phyloP scores from a whole-genome alignment of 2,113 vertebrate species.

The Siniperca chuatsi region DNA sequence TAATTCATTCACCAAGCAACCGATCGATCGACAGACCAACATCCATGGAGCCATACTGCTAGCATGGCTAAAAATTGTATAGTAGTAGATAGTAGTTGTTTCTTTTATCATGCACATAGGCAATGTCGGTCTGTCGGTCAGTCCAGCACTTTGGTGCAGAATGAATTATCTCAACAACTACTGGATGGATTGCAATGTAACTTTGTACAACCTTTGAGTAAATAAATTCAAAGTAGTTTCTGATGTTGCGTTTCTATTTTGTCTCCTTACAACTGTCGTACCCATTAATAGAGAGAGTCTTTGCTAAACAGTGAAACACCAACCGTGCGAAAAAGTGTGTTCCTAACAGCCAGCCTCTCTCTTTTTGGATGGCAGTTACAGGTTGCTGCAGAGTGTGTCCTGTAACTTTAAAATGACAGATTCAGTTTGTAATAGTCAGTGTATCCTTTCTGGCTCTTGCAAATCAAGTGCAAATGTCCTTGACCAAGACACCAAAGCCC shows the following conservation, averaged over 20 bases:
- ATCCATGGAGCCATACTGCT: no score
- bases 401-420: background rate
- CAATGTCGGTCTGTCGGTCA: background rate
- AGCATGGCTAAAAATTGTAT: no score
- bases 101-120: background rate
- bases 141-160: background rate
- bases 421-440: background rate
- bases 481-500: background rate
- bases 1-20: no score
- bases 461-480: background rate
- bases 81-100: no score
- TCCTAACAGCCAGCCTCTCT: background rate
- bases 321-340: background rate
- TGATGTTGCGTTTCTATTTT: background rate
- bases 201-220: background rate
- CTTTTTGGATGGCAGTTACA: background rate
- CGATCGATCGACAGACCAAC: no score
- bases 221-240: background rate
- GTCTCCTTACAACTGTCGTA: background rate
- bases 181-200: background rate
- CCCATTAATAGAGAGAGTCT: background rate
- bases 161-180: background rate
- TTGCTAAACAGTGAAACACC: background rate
- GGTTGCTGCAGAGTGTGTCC: background rate
- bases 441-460: background rate